Base-by-base conservation (phyloP, 2,113 vertebrate species). In the Lepidothrix coronata region DNA sequence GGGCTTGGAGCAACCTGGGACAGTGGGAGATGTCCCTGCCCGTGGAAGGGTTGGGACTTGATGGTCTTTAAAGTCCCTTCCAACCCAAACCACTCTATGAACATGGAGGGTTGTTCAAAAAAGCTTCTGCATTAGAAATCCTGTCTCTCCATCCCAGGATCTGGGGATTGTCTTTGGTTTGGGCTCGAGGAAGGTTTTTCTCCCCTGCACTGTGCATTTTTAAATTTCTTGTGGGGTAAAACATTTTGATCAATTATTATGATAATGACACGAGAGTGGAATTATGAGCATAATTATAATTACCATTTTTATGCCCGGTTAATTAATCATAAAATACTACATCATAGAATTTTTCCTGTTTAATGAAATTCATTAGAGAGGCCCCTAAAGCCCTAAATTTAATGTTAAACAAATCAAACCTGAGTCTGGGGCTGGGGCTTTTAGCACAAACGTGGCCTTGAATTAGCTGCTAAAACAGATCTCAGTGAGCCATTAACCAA, bases 291-390 rank as follows among this genome's bases (percentile, higher is more conserved):
- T 96, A 97, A 97, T 98, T 97, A 91, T 91, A 98, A 98, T 97
- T 97, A 96, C 81, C 89, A 85, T 97, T 96, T 98, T 97, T 95
- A 97, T 97, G 93, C 72, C 91, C 16, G 67, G 89, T 97, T 96
- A 96, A 98, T 98, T 98, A 98, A 97, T 98, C 96, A 93, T 97
- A 96, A 98, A 97, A 95, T 72, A 89, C 85, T 78, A 41, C 93
- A 83, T 96, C 96, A 93, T 90, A 87, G 93, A 89, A 83, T 95
- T 95, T 95, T 94, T 87, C 91, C 91, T 87, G 54, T 95, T 96
- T 96, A 97, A 97, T 97, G 92, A 92, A 97, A 97, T 97, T 97
- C 95, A 92, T 96, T 96, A 91, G 12, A 73, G 85, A 90, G 48
- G 28, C 33, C 89, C 93, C 95, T 24, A 57, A 95, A 97, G 96